phyloP scores from a whole-genome alignment of 2,888 invertebrate genomes.

The Anarsia innoxiella region DNA sequence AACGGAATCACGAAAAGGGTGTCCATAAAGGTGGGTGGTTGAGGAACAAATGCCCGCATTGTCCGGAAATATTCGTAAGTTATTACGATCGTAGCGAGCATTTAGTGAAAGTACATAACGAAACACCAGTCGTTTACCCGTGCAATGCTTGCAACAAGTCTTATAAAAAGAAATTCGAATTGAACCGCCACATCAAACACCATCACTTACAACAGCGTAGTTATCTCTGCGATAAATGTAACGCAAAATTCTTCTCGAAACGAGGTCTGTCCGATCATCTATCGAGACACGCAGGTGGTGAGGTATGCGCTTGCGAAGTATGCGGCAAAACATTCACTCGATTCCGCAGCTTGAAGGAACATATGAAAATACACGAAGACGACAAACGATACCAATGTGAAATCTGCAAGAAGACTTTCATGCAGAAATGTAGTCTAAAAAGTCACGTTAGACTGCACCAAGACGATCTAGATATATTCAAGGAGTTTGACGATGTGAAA shows the following conservation, averaged over 20 bases:
- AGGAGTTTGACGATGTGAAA: slow-evolving; percentile 67
- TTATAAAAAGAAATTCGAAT: slow-evolving; percentile 62
- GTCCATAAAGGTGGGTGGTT: slow-evolving; percentile 66
- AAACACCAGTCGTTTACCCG: slow-evolving; percentile 45
- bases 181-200: slow-evolving; percentile 61
- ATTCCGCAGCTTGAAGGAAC: slow-evolving; percentile 49
- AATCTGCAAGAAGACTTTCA: slow-evolving; percentile 57
- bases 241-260: slow-evolving; percentile 62
- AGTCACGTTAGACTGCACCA: slow-evolving; percentile 59
- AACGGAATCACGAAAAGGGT: slow-evolving; percentile 61
- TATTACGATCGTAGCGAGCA: slow-evolving; percentile 65
- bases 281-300: slow-evolving; percentile 47
- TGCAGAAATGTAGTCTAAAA: slow-evolving; percentile 62
- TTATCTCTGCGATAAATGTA: slow-evolving; percentile 57
- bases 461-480: slow-evolving; percentile 64
- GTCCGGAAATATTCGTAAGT: slow-evolving; percentile 60
- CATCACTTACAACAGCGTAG: slow-evolving; percentile 62
- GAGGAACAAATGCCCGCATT: slow-evolving; percentile 64
- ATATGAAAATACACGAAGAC: slow-evolving; percentile 52
- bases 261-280: slow-evolving; percentile 56
- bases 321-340: slow-evolving; percentile 55
- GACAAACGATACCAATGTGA: slow-evolving; percentile 57
- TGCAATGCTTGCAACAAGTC: slow-evolving; percentile 65
- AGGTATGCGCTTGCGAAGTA: slow-evolving; percentile 46
- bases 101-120: slow-evolving; percentile 54